Conservation (phyloP, 2,888 invertebrate genomes). For the Machimus rusticus region DNA sequence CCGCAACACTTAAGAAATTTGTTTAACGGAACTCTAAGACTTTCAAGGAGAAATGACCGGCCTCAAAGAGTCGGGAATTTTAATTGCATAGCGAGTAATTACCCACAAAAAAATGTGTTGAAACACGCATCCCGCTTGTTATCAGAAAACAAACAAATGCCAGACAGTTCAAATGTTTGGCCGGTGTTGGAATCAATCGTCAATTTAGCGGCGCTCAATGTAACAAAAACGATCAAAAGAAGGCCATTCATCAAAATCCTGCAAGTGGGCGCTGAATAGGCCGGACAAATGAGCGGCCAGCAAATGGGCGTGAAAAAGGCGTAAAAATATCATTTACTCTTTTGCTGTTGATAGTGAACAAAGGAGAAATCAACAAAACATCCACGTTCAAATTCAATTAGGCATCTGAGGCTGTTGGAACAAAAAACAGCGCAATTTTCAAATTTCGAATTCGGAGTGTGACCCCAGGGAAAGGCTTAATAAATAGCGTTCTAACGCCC, state of each 20-base stretch:
- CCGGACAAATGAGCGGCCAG: neutral
- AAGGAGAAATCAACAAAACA: conserved; percentile 14
- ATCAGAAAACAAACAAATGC: neutral
- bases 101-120: neutral
- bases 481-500: neutral
- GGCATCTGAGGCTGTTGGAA: neutral
- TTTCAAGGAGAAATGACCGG: neutral
- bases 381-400: conserved; percentile 5
- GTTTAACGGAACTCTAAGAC: neutral
- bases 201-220: neutral
- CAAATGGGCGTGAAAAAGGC: conserved; percentile 24
- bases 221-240: neutral
- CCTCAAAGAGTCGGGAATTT: neutral
- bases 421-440: neutral
- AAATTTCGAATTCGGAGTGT: neutral
- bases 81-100: neutral
- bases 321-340: conserved; percentile 1
- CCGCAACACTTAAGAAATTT: neutral
- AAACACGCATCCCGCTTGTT: neutral
- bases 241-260: conserved; percentile 1
- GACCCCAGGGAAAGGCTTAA: neutral
- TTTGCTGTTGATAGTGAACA: neutral
- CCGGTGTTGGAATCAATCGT: neutral
- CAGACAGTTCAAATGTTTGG: neutral
- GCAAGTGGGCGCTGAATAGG: neutral